phyloP scores from a whole-genome alignment of 2,888 invertebrate genomes.

The Norana najaformis region DNA sequence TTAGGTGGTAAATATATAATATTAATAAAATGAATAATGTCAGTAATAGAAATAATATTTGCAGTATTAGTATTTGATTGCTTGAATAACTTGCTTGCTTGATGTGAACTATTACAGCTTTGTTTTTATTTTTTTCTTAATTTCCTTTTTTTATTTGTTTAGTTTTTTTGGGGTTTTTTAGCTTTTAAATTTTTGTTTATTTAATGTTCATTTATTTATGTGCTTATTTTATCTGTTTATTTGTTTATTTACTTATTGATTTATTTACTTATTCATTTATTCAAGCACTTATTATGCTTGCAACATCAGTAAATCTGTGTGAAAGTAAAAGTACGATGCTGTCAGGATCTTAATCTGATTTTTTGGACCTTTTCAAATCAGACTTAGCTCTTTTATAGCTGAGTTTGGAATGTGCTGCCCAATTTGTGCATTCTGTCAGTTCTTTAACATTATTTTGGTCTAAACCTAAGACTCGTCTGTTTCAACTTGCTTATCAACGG shows the following conservation, averaged over 20 bases:
- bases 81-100: neutral
- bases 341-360: neutral
- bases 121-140: neutral
- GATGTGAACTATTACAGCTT: constrained; percentile 1
- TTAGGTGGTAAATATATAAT: no score
- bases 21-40: no score
- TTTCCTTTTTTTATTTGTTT: neutral
- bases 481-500: neutral
- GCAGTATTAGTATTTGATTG: neutral
- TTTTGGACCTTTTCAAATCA: neutral
- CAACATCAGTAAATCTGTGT: neutral
- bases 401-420: no score
- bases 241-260: neutral
- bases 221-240: neutral
- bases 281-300: neutral
- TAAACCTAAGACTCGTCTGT: neutral
- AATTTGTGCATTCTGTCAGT: no score
- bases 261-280: neutral
- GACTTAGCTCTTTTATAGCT: neutral
- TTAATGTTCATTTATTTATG: neutral
- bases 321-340: neutral
- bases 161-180: neutral
- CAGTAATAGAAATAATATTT: neutral
- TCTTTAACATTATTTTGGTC: neutral
- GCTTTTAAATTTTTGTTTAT: neutral